phyloP scores from a whole-genome alignment of 2,888 invertebrate genomes.

The Stenoptilia bipunctidactyla region DNA sequence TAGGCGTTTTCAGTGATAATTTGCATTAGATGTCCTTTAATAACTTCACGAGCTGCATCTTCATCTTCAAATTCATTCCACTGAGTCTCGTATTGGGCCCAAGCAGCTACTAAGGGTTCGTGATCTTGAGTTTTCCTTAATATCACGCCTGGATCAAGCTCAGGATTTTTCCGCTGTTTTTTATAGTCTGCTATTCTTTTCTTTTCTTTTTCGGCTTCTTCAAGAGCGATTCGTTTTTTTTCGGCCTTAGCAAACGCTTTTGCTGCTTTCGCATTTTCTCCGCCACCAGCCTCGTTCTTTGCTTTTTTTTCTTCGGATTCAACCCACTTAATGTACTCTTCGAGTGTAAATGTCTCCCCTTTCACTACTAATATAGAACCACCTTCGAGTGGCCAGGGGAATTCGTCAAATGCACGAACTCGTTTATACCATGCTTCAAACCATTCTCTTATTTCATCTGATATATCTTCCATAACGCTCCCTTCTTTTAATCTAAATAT shows the following conservation, averaged over 20 bases:
- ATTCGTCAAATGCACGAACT: conserved; percentile 75
- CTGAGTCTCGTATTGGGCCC: conserved; percentile 38
- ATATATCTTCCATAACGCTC: conserved; percentile 79
- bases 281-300: conserved; percentile 43
- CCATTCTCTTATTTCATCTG: conserved; percentile 83
- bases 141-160: conserved; percentile 51
- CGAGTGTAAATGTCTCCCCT: conserved; percentile 72
- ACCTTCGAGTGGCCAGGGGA: conserved; percentile 79
- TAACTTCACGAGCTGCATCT: conserved; percentile 65
- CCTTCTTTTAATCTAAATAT: conserved; percentile 63
- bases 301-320: conserved; percentile 38
- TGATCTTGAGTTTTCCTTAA: conserved; percentile 29
- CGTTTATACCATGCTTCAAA: conserved; percentile 74
- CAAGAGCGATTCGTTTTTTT: conserved; percentile 35
- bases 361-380: conserved; percentile 73
- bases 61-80: conserved; percentile 47
- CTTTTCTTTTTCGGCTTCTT: conserved; percentile 38
- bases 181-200: conserved; percentile 53
- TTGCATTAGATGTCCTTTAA: conserved; percentile 73
- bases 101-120: conserved; percentile 27
- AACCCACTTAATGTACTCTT: conserved; percentile 66
- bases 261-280: conserved; percentile 60
- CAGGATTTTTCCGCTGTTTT: conserved; percentile 56
- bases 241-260: conserved; percentile 48
- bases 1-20: conserved; percentile 76